phyloP scores from a whole-genome alignment of 2,888 invertebrate genomes.

The Philopedon plagiatum region DNA sequence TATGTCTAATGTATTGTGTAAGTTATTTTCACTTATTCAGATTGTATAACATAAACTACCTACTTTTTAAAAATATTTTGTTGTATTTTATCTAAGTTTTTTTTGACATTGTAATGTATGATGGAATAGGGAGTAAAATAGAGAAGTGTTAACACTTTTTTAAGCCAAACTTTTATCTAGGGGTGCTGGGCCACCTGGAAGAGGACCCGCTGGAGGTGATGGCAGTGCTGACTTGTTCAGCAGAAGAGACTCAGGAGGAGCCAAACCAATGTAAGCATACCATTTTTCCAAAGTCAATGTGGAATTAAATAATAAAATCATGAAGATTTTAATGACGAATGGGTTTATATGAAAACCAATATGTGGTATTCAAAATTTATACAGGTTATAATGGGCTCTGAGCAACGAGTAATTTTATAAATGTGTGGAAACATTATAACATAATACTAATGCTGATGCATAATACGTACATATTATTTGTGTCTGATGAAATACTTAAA shows the following conservation, averaged over 20 bases:
- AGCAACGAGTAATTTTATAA: too few relatives aligned
- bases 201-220: slow-evolving; percentile 51
- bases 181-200: slow-evolving; percentile 30
- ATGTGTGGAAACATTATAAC: too few relatives aligned
- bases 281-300: not conserved
- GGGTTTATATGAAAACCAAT: too few relatives aligned
- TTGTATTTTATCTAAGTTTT: not conserved
- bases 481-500: too few relatives aligned
- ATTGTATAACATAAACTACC: not conserved
- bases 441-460: too few relatives aligned
- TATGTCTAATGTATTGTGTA: not conserved
- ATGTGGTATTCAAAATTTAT: too few relatives aligned
- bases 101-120: not conserved
- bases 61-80: not conserved
- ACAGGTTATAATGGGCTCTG: too few relatives aligned
- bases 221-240: slow-evolving; percentile 65
- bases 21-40: not conserved
- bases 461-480: too few relatives aligned
- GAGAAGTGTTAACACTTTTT: not conserved
- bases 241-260: slow-evolving; percentile 60
- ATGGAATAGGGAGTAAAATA: not conserved
- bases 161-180: slow-evolving; percentile 26
- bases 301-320: not conserved
- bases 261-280: slow-evolving; percentile 49
- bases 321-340: too few relatives aligned